phyloP scores from a whole-genome alignment of 2,797 vertebrate genomes.

The Distichodus sexfasciatus region DNA sequence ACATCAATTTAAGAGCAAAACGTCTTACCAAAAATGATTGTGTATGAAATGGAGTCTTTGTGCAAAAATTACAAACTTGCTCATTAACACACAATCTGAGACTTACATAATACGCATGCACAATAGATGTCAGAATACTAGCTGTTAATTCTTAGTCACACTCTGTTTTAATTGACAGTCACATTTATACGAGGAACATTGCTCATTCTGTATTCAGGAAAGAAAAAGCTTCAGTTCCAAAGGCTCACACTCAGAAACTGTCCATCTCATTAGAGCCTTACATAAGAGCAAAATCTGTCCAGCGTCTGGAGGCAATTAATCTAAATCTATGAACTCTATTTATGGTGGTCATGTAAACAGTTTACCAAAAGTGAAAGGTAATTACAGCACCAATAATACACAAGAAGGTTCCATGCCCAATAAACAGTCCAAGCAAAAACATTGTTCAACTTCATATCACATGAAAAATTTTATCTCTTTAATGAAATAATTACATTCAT shows the following conservation, averaged over 20 bases:
- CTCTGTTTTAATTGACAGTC: constrained; percentile 11
- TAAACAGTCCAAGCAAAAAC: no score
- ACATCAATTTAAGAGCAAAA: neutral
- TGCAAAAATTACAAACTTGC: neutral
- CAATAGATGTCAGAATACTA: neutral
- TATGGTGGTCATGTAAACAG: neutral
- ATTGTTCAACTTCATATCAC: no score
- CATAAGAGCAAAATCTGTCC: neutral
- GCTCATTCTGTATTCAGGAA: constrained; percentile 8
- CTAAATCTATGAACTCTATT: neutral
- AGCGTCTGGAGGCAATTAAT: neutral
- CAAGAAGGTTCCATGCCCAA: neutral
- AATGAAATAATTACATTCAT: no score
- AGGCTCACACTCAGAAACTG: neutral
- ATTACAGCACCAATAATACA: neutral
- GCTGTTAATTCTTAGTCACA: neutral
- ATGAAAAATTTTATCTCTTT: no score
- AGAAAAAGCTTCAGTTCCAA: constrained; percentile 1
- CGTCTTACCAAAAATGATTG: neutral
- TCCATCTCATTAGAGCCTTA: constrained; percentile 6
- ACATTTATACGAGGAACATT: neutral
- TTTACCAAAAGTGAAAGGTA: neutral
- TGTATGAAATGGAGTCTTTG: neutral
- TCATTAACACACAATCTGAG: constrained; percentile 11
- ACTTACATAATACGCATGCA: neutral